phyloP scores from a whole-genome alignment of 2,113 vertebrate genomes.

The Callocephalon fimbriatum region DNA sequence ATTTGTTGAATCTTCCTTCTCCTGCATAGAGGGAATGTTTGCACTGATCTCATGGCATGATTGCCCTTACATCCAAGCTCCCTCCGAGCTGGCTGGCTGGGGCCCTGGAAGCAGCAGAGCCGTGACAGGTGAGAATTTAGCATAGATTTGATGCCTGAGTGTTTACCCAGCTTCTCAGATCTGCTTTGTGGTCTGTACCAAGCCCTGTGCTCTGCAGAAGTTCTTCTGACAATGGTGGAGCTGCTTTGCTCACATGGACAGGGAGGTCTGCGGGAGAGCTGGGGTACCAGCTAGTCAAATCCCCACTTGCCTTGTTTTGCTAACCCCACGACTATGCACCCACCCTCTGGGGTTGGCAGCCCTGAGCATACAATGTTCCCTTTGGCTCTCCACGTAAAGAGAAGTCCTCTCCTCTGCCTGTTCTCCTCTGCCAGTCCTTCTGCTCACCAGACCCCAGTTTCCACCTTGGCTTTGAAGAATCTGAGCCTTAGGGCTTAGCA shows the following conservation, averaged over 20 bases:
- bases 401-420: not conserved
- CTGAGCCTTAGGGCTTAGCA: not conserved
- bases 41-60: not conserved
- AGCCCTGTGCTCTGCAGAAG: not conserved
- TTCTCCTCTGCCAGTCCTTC: not conserved
- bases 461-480: fast-evolving
- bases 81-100: fast-evolving
- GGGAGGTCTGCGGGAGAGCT: not conserved
- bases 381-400: not conserved
- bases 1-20: slow-evolving; percentile 48
- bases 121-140: not conserved
- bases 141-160: not conserved
- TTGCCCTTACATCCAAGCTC: not conserved
- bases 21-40: not conserved
- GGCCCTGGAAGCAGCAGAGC: not conserved
- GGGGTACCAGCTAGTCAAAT: not conserved
- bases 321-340: too few relatives aligned
- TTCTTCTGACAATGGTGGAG: not conserved
- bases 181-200: not conserved
- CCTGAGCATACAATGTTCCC: fast-evolving
- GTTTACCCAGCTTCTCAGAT: not conserved
- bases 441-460: not conserved
- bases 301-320: not conserved
- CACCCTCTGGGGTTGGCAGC: not conserved
- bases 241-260: fast-evolving